Base-by-base conservation (phyloP, 2,888 invertebrate genomes). In the Cryptocephalus moraei region DNA sequence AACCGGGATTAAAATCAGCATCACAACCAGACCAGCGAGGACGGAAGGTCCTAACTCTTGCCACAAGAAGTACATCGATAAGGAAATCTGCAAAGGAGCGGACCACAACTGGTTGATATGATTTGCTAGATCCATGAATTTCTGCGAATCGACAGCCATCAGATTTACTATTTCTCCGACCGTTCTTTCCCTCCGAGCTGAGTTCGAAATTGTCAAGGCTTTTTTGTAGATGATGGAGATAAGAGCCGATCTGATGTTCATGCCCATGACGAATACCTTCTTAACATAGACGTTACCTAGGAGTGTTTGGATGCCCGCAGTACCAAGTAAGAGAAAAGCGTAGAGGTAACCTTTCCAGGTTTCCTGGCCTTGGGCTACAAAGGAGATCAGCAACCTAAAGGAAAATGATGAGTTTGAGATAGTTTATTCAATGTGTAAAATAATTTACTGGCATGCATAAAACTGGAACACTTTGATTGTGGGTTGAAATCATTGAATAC, bases 341-440 rank as follows among this genome's bases (percentile, higher is more conserved):
- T 76, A 80, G 13, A 76, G 60, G 55, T 77, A 73, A 10, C 82
- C 80, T 59, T 75, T 75, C 80, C 80, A 80, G 11, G 51, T 10
- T 38, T 63, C 63, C 22, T 84, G 79, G 0, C 72, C 69, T 22
- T 70, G 67, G 57, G 77, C 74, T 8, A 87, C 82, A 64, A 84
- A 91, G 14, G 74, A 73, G 62, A 91, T 90, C 45, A 91, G 73
- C 51, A 82, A 71, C 57, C 87, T 85, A 66, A 51, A 75, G 73
- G 52, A 50, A 13, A 32, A 45, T 36, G 4, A 6, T 36, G 3
- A 22, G 6, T 22, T 22, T 22, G 3, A 22, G 22, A 6, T 22
- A 22, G 2, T 22, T 22, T 4, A 22, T 22, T 6, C 22, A 22
- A 22, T 22, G 6, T 22, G 22, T 6, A 22, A 22, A 22, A 2